phyloP scores from a whole-genome alignment of 1,140 invertebrate genomes.

The Oncopodura yosiiana region DNA sequence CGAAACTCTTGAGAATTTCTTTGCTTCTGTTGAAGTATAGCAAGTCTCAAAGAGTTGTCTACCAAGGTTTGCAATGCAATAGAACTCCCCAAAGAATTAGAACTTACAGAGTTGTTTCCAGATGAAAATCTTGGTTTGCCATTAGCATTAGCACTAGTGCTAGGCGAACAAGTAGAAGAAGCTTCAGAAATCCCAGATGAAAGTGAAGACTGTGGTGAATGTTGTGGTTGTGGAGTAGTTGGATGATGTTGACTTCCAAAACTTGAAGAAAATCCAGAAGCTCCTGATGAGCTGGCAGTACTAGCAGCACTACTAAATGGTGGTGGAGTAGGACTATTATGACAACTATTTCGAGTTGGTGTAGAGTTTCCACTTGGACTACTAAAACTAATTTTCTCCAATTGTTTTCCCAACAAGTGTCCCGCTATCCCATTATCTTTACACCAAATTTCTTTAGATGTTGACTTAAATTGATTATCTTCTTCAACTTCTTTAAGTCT shows the following conservation, averaged over 20 bases:
- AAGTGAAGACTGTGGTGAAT: conserved; percentile 22
- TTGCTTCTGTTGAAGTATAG: neutral
- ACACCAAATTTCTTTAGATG: neutral
- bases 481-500: conserved; percentile 61
- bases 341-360: neutral
- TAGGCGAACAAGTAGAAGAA: conserved; percentile 16
- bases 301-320: neutral
- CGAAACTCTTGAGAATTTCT: neutral
- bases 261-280: neutral
- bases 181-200: conserved; percentile 26
- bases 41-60: neutral
- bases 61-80: neutral
- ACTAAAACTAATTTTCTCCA: conserved; percentile 15
- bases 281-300: neutral
- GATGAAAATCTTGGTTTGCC: too few relatives aligned
- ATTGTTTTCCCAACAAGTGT: conserved; percentile 8
- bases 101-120: conserved; percentile 1
- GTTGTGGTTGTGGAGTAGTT: neutral
- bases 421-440: neutral
- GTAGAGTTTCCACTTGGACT: neutral
- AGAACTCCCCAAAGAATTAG: neutral
- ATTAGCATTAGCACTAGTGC: conserved; percentile 12
- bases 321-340: neutral
- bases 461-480: conserved; percentile 9
- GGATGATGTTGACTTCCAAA: neutral